phyloP scores from a whole-genome alignment of 1,140 invertebrate species.

The Drosophila trapezifrons region DNA sequence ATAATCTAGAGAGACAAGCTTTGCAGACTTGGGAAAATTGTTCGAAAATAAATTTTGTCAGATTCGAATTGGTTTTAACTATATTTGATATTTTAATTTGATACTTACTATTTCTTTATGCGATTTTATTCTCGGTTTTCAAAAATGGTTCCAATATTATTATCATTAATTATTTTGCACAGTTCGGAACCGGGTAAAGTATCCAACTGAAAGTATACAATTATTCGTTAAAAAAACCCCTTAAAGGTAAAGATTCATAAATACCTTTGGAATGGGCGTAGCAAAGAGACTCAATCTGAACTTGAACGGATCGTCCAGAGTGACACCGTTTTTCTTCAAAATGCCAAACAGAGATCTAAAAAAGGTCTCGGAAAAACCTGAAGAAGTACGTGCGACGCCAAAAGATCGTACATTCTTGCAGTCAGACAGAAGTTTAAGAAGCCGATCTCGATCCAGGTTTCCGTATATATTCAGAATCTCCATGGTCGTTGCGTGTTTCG shows the following conservation, averaged over 20 bases:
- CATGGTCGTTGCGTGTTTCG: background rate
- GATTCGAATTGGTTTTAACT: too few relatives aligned
- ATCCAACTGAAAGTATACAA: background rate
- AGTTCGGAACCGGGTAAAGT: background rate
- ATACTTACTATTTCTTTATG: background rate
- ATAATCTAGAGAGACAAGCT: too few relatives aligned
- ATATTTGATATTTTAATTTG: too few relatives aligned
- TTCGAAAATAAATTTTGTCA: too few relatives aligned
- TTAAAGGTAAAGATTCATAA: background rate
- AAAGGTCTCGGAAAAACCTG: background rate
- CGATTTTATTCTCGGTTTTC: background rate
- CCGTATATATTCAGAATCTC: background rate
- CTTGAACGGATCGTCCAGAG: background rate
- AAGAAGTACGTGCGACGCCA: background rate
- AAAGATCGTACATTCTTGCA: conserved; percentile 1
- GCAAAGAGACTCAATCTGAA: background rate
- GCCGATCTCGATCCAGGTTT: background rate
- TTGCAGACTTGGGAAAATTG: too few relatives aligned
- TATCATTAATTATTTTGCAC: background rate
- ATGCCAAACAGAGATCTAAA: background rate
- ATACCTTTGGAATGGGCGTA: background rate
- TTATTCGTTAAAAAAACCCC: background rate
- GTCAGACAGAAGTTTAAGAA: background rate
- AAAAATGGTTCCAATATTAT: background rate
- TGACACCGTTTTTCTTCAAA: conserved; percentile 1